Conservation (phyloP, 2,113 vertebrate genomes). For the Nyctereutes procyonoides region DNA sequence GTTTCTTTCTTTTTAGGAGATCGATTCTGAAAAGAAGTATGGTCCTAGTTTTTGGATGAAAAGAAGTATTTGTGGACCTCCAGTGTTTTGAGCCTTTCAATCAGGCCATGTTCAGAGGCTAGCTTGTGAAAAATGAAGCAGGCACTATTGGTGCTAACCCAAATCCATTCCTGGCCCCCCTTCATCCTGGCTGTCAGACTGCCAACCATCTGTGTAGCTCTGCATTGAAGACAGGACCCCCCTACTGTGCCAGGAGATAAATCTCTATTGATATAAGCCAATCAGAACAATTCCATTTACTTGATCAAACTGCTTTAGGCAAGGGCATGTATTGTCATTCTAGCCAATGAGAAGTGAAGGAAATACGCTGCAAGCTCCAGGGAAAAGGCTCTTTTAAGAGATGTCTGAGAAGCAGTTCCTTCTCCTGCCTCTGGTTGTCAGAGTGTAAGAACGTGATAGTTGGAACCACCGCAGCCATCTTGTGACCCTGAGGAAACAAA, state of each 20-base stretch:
- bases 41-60: background rate
- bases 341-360: background rate
- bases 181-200: background rate
- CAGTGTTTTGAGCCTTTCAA: background rate
- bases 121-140: background rate
- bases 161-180: background rate
- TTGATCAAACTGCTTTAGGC: background rate
- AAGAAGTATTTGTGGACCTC: background rate
- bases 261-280: background rate
- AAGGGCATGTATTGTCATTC: background rate
- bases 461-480: background rate
- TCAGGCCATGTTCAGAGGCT: background rate
- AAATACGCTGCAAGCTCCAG: no score
- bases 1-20: background rate
- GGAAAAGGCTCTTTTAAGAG: background rate
- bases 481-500: background rate
- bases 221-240: background rate
- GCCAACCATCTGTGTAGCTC: background rate
- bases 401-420: background rate
- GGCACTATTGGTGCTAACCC: background rate
- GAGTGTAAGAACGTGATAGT: background rate
- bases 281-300: background rate
- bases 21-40: background rate
- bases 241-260: background rate
- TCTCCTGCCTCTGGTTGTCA: background rate